A percentile compares a stretch with the other conserved stretches of the same genome.
phyloP scores from a whole-genome alignment of 2,113 vertebrate species.

The Microtus pennsylvanicus region DNA sequence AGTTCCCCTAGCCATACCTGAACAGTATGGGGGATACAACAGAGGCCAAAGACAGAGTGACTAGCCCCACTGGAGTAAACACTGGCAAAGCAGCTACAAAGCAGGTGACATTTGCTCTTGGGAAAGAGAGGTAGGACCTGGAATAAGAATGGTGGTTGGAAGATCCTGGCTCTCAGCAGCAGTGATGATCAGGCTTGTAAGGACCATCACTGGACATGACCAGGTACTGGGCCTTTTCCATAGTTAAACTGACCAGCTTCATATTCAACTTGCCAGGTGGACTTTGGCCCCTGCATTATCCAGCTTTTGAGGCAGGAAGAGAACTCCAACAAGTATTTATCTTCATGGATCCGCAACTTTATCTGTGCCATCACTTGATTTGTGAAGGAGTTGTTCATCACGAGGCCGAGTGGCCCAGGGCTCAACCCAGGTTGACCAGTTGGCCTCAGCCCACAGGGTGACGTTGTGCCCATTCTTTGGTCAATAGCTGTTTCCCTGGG shows the following conservation, averaged over 20 bases:
- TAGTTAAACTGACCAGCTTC: background rate
- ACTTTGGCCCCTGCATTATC: too few relatives aligned
- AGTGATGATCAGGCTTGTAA: background rate
- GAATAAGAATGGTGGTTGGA: background rate
- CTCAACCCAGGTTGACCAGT: background rate
- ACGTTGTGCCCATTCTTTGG: background rate
- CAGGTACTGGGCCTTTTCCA: background rate
- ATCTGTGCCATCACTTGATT: background rate
- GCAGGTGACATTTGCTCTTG: slow-evolving; percentile 40
- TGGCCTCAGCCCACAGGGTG: background rate
- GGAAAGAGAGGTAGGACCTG: background rate
- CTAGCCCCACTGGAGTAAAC: background rate
- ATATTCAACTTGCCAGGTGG: background rate
- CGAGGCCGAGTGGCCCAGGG: background rate
- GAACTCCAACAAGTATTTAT: background rate
- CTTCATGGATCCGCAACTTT: background rate
- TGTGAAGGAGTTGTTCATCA: background rate
- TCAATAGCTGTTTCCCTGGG: background rate
- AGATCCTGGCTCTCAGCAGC: background rate
- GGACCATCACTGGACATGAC: background rate
- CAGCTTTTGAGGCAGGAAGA: background rate
- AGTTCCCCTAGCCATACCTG: background rate
- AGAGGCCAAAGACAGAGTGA: background rate
- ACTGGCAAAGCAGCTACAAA: slow-evolving; percentile 6
- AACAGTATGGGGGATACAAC: background rate